Percentiles rank a stretch among this genome's conserved stretches.
phyloP scores from a whole-genome alignment of 30 jellyfish, hydroid and myxozoan genomes.

The Clytia hemisphaerica region DNA sequence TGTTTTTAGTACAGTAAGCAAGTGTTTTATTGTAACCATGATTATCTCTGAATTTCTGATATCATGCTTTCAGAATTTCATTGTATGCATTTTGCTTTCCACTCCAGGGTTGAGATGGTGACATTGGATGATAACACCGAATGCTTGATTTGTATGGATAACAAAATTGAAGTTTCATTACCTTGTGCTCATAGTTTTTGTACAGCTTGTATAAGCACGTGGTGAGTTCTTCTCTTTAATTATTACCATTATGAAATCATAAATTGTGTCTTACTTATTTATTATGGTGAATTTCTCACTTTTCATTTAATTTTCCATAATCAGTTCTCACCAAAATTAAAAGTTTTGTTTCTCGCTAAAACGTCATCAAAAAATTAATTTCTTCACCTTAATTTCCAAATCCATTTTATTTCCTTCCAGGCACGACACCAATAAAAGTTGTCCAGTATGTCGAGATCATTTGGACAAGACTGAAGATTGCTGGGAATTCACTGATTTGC shows the following conservation, averaged over 20 bases:
- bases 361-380: background rate
- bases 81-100: too few relatives aligned
- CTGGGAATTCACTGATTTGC: slow-evolving; percentile 50
- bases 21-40: too few relatives aligned
- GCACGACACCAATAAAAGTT: slow-evolving; percentile 19
- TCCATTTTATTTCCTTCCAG: background rate
- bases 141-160: slow-evolving; percentile 40
- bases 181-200: slow-evolving; percentile 44
- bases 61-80: too few relatives aligned
- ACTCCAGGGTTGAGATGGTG: too few relatives aligned
- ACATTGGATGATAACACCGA: too few relatives aligned
- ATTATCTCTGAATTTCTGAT: too few relatives aligned
- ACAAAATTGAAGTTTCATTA: slow-evolving; percentile 20
- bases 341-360: background rate
- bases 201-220: slow-evolving; percentile 20
- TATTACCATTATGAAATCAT: too few relatives aligned
- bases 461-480: slow-evolving; percentile 26
- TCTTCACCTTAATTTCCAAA: background rate
- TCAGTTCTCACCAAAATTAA: background rate
- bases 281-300: background rate
- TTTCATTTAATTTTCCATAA: background rate
- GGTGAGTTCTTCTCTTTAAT: slow-evolving; percentile 19
- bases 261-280: too few relatives aligned
- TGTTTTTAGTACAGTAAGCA: too few relatives aligned
- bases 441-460: slow-evolving; percentile 44